phyloP scores from a whole-genome alignment of 2,113 vertebrate genomes.

The Paradisaea rubra region DNA sequence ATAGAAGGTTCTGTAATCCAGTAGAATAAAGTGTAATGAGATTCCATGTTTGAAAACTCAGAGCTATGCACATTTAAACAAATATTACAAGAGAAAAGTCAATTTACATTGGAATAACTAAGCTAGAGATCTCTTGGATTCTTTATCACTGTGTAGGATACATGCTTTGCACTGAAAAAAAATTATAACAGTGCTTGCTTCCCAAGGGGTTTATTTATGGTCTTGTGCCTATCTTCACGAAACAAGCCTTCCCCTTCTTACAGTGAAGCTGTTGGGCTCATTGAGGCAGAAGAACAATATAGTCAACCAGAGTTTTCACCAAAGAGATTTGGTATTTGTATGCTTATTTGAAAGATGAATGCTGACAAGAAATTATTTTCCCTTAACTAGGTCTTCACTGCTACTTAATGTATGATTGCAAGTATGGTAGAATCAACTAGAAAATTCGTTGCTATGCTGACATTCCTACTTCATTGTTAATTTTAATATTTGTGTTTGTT shows the following conservation, averaged over 20 bases:
- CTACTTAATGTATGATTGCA: background rate
- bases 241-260: background rate
- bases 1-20: background rate
- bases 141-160: background rate
- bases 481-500: background rate
- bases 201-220: conserved; percentile 7
- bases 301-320: background rate
- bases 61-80: background rate
- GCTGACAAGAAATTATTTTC: background rate
- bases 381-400: background rate
- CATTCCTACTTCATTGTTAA: background rate
- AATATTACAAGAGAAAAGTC: conserved; percentile 34
- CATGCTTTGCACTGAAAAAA: conserved; percentile 3
- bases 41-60: background rate
- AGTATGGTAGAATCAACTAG: background rate
- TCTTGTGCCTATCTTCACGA: background rate
- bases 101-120: conserved; percentile 37
- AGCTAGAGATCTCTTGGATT: conserved; percentile 19
- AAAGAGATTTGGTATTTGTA: background rate
- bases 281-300: conserved; percentile 9
- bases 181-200: background rate
- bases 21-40: conserved; percentile 10
- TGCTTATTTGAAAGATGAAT: background rate
- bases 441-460: background rate
- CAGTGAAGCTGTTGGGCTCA: background rate